A percentile compares a stretch with the other conserved stretches of the same genome.
phyloP scores from a whole-genome alignment of 2,888 invertebrate genomes.

The Athalia rosae region DNA sequence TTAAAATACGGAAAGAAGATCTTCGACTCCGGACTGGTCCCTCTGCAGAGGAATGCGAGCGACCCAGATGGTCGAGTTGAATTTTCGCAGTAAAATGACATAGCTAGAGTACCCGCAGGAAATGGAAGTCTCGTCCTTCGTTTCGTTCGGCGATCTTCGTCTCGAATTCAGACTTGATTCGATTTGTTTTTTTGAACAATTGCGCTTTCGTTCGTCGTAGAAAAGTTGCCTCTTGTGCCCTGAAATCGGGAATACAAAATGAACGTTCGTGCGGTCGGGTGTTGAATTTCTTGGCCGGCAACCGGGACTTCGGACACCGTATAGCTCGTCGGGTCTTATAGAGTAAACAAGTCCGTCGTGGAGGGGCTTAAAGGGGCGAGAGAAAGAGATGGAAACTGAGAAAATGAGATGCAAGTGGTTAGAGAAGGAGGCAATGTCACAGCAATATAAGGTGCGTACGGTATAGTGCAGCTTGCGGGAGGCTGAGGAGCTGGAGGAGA shows the following conservation, averaged over 20 bases:
- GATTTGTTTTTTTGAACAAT: too few relatives aligned
- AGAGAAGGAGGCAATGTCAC: slow-evolving; percentile 2
- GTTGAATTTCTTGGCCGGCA: slow-evolving; percentile 31
- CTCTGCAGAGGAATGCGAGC: too few relatives aligned
- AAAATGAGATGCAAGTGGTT: not conserved
- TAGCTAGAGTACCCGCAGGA: too few relatives aligned
- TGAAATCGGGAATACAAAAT: not conserved
- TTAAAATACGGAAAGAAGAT: too few relatives aligned
- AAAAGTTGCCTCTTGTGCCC: too few relatives aligned
- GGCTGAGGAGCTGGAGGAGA: not conserved
- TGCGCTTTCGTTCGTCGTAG: too few relatives aligned
- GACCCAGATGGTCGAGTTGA: too few relatives aligned
- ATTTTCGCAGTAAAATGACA: too few relatives aligned
- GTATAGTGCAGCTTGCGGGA: not conserved
- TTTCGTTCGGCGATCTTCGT: too few relatives aligned
- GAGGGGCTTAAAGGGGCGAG: not conserved
- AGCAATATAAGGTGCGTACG: not conserved
- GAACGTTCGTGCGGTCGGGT: not conserved
- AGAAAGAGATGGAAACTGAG: not conserved
- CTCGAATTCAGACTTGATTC: too few relatives aligned
- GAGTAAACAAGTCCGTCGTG: slow-evolving; percentile 26
- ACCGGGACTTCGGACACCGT: slow-evolving; percentile 34
- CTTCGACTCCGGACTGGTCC: too few relatives aligned
- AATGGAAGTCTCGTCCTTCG: too few relatives aligned
- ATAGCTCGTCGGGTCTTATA: not conserved